Evolutionary conservation across 2,797 vertebrate species (phyloP).

Genomic region (Myotis pilosus): DNA sequence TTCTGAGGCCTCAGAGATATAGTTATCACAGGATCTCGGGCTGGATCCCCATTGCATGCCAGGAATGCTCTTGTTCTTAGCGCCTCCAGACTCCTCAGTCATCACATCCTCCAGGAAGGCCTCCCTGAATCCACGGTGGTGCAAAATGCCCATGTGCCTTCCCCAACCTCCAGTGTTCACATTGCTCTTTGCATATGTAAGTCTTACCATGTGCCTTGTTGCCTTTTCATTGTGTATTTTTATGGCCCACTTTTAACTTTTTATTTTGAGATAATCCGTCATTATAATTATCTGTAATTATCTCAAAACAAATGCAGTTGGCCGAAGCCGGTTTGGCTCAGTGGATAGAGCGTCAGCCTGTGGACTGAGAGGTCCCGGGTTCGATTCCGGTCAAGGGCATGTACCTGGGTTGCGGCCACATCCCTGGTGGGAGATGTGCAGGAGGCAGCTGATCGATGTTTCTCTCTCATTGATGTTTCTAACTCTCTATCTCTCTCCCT

Average conservation of each 20-base stretch:
- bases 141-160: neutral
- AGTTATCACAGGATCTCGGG: neutral
- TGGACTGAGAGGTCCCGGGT: no score
- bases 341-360: no score
- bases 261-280: neutral
- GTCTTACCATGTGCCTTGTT: neutral
- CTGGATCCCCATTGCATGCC: neutral
- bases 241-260: neutral
- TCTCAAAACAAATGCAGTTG: neutral
- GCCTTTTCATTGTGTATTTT: neutral
- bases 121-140: neutral
- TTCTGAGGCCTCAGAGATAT: neutral
- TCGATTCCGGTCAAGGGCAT: no score
- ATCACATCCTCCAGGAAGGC: neutral
- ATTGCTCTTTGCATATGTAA: neutral
- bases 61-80: neutral
- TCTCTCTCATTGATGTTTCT: no score
- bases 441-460: no score
- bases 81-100: neutral
- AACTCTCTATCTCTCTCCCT: no score
- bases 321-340: no score
- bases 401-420: no score
- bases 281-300: neutral
- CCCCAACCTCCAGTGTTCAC: neutral
- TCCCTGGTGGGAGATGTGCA: no score